These are phyloP conservation scores for Daphoenositta chrysoptera DNA, from an alignment of 2,113 vertebrate genomes.

Conservation along the genomic window DNA sequence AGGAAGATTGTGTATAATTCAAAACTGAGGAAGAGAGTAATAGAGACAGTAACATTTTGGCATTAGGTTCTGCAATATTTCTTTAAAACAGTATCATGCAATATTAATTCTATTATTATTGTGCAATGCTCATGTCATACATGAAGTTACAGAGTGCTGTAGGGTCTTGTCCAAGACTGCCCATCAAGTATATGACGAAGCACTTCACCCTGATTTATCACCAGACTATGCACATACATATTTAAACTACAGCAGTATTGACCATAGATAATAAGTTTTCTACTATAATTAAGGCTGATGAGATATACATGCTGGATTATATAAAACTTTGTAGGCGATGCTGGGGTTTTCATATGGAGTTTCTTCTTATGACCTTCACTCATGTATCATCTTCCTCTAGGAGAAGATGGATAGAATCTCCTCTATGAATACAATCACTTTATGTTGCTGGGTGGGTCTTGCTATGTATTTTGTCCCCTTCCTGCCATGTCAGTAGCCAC, in stretches of 20 bases:
- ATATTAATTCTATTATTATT: not conserved
- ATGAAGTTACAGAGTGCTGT: not conserved
- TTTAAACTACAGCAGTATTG: not conserved
- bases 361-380: not conserved
- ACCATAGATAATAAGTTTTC: not conserved
- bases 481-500: not conserved
- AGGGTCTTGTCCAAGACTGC: not conserved
- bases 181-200: not conserved
- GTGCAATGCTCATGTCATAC: not conserved
- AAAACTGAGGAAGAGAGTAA: not conserved
- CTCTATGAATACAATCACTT: not conserved
- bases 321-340: not conserved
- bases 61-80: not conserved
- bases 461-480: not conserved
- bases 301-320: not conserved
- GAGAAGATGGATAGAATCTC: not conserved
- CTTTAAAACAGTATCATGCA: not conserved
- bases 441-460: not conserved
- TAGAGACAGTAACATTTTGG: not conserved
- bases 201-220: not conserved
- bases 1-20: not conserved
- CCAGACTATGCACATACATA: not conserved
- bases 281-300: not conserved
- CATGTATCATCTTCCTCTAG: not conserved
- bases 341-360: not conserved